Base-by-base conservation (phyloP, 2,113 vertebrate species). In the Echinops telfairi region DNA sequence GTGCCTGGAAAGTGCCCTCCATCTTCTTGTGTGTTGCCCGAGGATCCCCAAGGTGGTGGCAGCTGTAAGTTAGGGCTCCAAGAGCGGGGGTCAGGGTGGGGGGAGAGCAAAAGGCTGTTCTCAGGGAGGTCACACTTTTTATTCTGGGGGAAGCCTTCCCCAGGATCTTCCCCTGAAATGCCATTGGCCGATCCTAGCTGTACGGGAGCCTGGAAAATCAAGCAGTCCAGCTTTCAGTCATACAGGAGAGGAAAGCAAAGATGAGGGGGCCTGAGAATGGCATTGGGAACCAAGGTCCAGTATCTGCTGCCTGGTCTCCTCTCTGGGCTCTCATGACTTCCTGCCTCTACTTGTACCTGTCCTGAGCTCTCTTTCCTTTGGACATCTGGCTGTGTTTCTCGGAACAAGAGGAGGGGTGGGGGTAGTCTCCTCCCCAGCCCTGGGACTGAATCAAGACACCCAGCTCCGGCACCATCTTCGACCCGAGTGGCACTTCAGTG, bases 191-290 rank as follows among this genome's bases (percentile, higher is more conserved):
- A n/a, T 15, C 82, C 62, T 83, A 91, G 94, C 73, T 79, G 94
- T 85, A 87, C 84, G 87, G 73, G 93, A 83, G 78, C 62, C 25
- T 9, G 60, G 53, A 19, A 73, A 83, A 40, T 20, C 27, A 47
- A 33, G 84, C 23, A 0, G 0, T 11, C 43, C 1, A 23, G 79
- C 22, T 22, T 77, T 38, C 12, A 40, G 73, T 60, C 40, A 89
- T 4, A 25, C 3, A 25, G 43, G 3, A 23, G 53, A 90, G 36
- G 64, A 43, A 68, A 33, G 29, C 0, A 0, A 38, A 14, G 73
- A 33, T 2, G 9, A 40, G 47, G 70, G 83, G 71, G 19, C n/a
- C 62, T 10, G 47, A 31, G 77, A 53, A 73, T 6, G 77, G 27
- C 29, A 29, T 31, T n/a, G 27, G 76, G 76, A 31, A 70, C 22